Percentiles rank a stretch among this genome's conserved stretches.
These are phyloP conservation scores for Stegodyphus dumicola DNA, from an alignment of 1,140 invertebrate species.

Conservation along the genomic window DNA sequence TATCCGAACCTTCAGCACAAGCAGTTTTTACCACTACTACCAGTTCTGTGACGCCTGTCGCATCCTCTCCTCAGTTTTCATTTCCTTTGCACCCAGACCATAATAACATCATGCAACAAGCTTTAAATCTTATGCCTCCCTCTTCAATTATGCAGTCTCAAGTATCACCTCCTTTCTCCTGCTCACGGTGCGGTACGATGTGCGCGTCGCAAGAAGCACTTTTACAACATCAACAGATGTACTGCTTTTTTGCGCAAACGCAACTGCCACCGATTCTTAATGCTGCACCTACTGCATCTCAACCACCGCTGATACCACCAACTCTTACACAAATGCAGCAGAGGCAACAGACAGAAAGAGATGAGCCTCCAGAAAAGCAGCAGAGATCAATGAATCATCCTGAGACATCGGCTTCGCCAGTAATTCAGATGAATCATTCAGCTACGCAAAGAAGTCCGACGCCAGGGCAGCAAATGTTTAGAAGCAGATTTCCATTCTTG, in stretches of 20 bases:
- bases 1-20: background rate
- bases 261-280: constrained; percentile 69
- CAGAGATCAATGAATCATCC: constrained; percentile 31
- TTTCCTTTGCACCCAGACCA: constrained; percentile 59
- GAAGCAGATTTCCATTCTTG: constrained; percentile 37
- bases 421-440: constrained; percentile 68
- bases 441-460: constrained; percentile 66
- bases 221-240: constrained; percentile 83
- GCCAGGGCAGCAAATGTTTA: constrained; percentile 55
- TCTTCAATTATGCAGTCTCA: constrained; percentile 16
- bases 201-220: constrained; percentile 85
- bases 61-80: constrained; percentile 29
- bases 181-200: constrained; percentile 81
- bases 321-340: background rate
- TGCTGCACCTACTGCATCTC: constrained; percentile 3
- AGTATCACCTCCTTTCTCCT: constrained; percentile 67
- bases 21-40: background rate
- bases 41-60: background rate
- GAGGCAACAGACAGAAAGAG: constrained; percentile 15
- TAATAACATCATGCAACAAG: constrained; percentile 54
- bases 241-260: constrained; percentile 76
- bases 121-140: constrained; percentile 33
- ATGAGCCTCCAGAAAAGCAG: constrained; percentile 42
- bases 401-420: constrained; percentile 21
- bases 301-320: background rate